These are phyloP conservation scores for Drosophila phalerata DNA, from an alignment of 2,888 invertebrate species.

Conservation along the genomic window DNA sequence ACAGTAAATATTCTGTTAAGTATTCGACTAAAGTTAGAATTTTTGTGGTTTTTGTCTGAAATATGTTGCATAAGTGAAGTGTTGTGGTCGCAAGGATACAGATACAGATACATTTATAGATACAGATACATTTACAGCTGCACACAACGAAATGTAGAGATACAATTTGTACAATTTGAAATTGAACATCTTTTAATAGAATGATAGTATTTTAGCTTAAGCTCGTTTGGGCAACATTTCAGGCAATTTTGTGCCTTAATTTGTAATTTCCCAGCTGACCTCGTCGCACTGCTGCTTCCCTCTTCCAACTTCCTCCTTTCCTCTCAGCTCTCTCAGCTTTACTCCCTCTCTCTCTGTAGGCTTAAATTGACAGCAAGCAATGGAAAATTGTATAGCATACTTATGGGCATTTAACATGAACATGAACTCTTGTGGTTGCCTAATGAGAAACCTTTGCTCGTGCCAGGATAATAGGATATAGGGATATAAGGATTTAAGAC, in stretches of 20 bases:
- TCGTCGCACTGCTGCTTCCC: not conserved
- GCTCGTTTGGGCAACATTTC: not conserved
- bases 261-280: slow-evolving; percentile 9
- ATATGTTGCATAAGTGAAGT: not conserved
- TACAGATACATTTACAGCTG: not conserved
- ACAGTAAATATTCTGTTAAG: not conserved
- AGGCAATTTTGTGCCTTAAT: slow-evolving; percentile 6
- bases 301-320: too few relatives aligned
- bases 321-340: too few relatives aligned
- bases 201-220: not conserved
- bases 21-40: not conserved
- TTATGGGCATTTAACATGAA: slow-evolving; percentile 11
- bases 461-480: not conserved
- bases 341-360: not conserved
- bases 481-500: not conserved
- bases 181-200: not conserved
- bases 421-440: slow-evolving; percentile 10
- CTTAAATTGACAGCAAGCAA: slow-evolving; percentile 4
- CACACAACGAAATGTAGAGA: not conserved
- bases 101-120: too few relatives aligned
- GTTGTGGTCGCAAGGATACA: not conserved
- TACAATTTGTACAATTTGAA: not conserved
- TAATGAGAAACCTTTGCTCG: slow-evolving; percentile 13
- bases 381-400: slow-evolving; percentile 11
- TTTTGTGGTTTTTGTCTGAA: not conserved